Evolutionary conservation across 2,797 vertebrate species (phyloP).

Genomic region (Leptoclinus maculatus): DNA sequence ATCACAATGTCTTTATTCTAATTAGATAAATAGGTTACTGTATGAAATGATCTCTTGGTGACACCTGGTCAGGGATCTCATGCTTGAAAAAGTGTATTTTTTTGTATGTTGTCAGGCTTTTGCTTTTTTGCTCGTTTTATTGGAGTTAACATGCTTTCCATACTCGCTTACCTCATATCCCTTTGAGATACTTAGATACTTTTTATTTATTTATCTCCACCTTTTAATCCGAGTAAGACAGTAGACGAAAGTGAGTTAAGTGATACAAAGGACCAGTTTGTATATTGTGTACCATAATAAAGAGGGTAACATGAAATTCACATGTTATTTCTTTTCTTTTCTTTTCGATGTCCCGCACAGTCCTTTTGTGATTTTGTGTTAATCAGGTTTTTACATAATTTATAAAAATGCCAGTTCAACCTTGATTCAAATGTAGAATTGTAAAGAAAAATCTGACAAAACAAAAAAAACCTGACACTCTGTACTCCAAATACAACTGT

Average conservation of each 20-base stretch:
- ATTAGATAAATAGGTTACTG: constrained; percentile 65
- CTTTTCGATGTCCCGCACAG: constrained; percentile 84
- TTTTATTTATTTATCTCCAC: constrained; percentile 94
- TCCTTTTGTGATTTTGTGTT: constrained; percentile 83
- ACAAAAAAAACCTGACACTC: constrained; percentile 80
- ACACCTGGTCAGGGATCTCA: constrained; percentile 82
- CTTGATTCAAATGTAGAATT: constrained; percentile 86
- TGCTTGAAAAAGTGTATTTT: constrained; percentile 71
- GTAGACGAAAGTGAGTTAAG: constrained; percentile 87
- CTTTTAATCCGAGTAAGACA: constrained; percentile 90
- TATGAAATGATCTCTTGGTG: constrained; percentile 85
- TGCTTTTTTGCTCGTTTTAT: constrained; percentile 69
- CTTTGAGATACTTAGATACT: constrained; percentile 87
- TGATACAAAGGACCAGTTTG: constrained; percentile 92
- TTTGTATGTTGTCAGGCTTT: constrained; percentile 71
- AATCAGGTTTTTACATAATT: constrained; percentile 93
- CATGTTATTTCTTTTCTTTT: constrained; percentile 82
- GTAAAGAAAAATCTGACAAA: constrained; percentile 75
- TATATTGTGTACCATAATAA: constrained; percentile 96
- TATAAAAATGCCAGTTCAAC: constrained; percentile 85
- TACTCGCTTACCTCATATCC: constrained; percentile 86
- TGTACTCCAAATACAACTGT: constrained; percentile 87
- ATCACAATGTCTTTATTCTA: constrained; percentile 58
- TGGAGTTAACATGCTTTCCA: constrained; percentile 71
- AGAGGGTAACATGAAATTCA: constrained; percentile 84